phyloP scores from a whole-genome alignment of 2,113 vertebrate species.

The Toxotes chatareus region DNA sequence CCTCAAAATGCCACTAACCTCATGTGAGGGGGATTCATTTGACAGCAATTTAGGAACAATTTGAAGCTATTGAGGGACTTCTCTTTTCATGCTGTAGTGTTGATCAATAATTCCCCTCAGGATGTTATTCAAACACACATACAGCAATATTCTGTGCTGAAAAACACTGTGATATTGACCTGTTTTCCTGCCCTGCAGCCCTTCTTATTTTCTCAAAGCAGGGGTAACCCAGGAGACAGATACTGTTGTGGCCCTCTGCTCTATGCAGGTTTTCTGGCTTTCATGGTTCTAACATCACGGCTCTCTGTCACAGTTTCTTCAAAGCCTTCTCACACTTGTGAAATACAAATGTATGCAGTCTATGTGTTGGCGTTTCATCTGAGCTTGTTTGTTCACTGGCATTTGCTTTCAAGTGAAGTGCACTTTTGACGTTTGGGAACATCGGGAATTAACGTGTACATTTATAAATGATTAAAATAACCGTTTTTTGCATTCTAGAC shows the following conservation, averaged over 20 bases:
- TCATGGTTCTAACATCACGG: slow-evolving; percentile 36
- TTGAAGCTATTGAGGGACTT: slow-evolving; percentile 69
- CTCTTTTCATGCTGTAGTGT: slow-evolving; percentile 74
- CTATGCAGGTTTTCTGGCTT: slow-evolving; percentile 56
- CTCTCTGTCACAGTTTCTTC: slow-evolving; percentile 50
- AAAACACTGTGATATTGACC: slow-evolving; percentile 82
- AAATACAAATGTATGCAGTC: slow-evolving; percentile 11
- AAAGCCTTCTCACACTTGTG: slow-evolving; percentile 23
- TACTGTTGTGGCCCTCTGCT: slow-evolving; percentile 66
- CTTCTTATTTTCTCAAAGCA: slow-evolving; percentile 77
- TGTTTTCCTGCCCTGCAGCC: slow-evolving; percentile 75
- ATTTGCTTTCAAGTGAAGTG: slow-evolving; percentile 24
- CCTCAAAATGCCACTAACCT: slow-evolving; percentile 31
- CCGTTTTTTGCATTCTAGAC: background rate
- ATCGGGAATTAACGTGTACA: background rate
- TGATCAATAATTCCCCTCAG: slow-evolving; percentile 81
- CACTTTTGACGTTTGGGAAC: background rate
- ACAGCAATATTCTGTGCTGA: slow-evolving; percentile 78
- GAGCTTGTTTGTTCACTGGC: background rate
- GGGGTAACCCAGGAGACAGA: slow-evolving; percentile 63
- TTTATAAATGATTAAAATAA: background rate
- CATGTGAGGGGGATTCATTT: slow-evolving; percentile 75
- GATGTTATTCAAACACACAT: slow-evolving; percentile 81
- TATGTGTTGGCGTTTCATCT: slow-evolving; percentile 15
- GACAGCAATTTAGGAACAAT: slow-evolving; percentile 80